A percentile compares a stretch with the other conserved stretches of the same genome.
Conservation (phyloP, 2,797 vertebrate genomes). For the Coendou prehensilis region DNA sequence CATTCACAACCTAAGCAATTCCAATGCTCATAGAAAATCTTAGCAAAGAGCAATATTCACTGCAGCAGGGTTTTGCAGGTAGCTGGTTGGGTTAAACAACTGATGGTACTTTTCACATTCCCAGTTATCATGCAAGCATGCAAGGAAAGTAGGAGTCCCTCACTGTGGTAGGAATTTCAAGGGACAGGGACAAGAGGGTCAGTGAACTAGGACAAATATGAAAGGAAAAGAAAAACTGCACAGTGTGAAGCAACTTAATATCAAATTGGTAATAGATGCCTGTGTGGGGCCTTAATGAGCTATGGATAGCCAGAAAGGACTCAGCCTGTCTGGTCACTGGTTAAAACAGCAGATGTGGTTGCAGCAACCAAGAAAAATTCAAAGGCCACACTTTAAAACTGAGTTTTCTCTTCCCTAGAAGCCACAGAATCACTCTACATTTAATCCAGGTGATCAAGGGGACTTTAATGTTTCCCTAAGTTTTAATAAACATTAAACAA, state of each 20-base stretch:
- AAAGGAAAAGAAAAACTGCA: background rate
- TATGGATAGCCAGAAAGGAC: no score
- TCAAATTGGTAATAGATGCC: background rate
- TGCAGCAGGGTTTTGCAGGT: background rate
- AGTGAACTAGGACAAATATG: background rate
- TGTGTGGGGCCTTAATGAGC: background rate
- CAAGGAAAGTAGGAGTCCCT: background rate
- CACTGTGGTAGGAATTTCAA: background rate
- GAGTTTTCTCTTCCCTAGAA: background rate
- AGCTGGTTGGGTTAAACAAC: background rate
- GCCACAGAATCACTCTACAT: background rate
- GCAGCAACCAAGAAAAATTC: background rate
- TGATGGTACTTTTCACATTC: background rate
- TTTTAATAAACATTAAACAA: background rate
- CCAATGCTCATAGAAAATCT: background rate
- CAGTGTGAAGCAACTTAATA: background rate
- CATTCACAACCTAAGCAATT: background rate
- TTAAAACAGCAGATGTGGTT: background rate
- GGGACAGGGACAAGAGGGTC: accelerated
- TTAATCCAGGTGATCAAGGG: background rate
- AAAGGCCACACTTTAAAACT: background rate
- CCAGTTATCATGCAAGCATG: background rate
- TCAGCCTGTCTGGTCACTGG: background rate
- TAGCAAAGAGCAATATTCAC: background rate
- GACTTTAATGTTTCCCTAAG: background rate